These are phyloP conservation scores for Diabrotica virgifera DNA, from an alignment of 1,140 invertebrate genomes.

Conservation along the genomic window DNA sequence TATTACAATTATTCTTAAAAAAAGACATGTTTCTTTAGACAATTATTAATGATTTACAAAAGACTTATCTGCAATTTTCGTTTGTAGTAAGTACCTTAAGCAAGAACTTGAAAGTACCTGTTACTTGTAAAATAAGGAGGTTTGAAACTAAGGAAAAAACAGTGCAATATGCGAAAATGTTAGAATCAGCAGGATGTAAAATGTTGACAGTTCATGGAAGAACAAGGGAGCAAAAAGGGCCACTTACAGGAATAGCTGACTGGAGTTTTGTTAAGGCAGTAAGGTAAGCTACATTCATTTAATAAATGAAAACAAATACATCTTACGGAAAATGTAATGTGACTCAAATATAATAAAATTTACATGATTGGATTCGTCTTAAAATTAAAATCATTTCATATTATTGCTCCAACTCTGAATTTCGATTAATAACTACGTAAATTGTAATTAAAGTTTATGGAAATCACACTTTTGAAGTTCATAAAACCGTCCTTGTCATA, in stretches of 20 bases:
- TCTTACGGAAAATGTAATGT: too few species aligned
- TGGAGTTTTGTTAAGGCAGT: slow-evolving; percentile 93
- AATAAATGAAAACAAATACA: too few species aligned
- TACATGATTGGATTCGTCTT: too few species aligned
- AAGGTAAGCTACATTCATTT: slow-evolving; percentile 64
- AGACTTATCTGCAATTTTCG: neutral
- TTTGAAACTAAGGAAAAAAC: slow-evolving; percentile 88
- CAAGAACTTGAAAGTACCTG: slow-evolving; percentile 72
- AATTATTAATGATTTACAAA: neutral
- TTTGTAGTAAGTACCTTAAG: slow-evolving; percentile 65
- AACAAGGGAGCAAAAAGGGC: slow-evolving; percentile 94
- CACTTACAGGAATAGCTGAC: slow-evolving; percentile 88
- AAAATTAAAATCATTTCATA: too few species aligned
- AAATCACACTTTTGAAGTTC: too few species aligned
- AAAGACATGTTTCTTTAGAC: too few species aligned
- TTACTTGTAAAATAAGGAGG: slow-evolving; percentile 94
- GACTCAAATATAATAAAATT: too few species aligned
- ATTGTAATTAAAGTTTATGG: too few species aligned
- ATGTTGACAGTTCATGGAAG: slow-evolving; percentile 94
- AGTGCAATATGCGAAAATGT: slow-evolving; percentile 88
- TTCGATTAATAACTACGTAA: too few species aligned
- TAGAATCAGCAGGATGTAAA: slow-evolving; percentile 89
- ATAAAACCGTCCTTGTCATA: too few species aligned
- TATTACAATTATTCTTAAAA: too few species aligned
- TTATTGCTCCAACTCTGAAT: too few species aligned